Conservation (phyloP, 2,888 invertebrate species). For the Bursaphelenchus okinawaensis region DNA sequence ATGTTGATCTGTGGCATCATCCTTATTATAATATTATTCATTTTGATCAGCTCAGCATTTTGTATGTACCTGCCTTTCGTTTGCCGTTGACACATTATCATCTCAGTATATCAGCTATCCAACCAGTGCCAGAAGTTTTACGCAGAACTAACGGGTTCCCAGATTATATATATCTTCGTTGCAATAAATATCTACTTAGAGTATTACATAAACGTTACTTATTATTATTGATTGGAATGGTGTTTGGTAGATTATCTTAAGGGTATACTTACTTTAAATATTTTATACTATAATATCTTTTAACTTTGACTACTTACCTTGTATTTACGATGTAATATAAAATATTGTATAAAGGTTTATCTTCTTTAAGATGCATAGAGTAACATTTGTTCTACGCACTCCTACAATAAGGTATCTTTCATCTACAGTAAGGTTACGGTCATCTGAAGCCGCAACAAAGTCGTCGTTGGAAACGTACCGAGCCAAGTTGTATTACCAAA, state of each 20-base stretch:
- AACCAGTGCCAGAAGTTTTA: slow-evolving; percentile 2
- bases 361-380: too few relatives aligned
- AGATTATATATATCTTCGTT: not conserved
- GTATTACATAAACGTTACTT: too few relatives aligned
- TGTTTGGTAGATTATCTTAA: too few relatives aligned
- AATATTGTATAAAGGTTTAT: too few relatives aligned
- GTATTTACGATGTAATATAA: too few relatives aligned
- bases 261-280: too few relatives aligned
- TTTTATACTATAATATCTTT: too few relatives aligned
- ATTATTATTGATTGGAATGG: too few relatives aligned
- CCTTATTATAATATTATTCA: slow-evolving; percentile 25
- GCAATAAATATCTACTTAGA: not conserved
- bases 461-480: slow-evolving; percentile 23
- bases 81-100: slow-evolving; percentile 19
- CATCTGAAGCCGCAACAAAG: slow-evolving; percentile 1
- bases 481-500: slow-evolving; percentile 47
- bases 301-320: too few relatives aligned
- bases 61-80: slow-evolving; percentile 35
- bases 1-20: slow-evolving; percentile 21
- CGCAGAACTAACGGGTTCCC: not conserved
- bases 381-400: too few relatives aligned
- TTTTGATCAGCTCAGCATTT: slow-evolving; percentile 26
- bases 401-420: too few relatives aligned
- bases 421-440: not conserved
- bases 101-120: slow-evolving; percentile 4